Conservation (phyloP, 1,140 invertebrate species). For the fruit fly (Drosophila melanogaster) region Release_6_plus_ISO1_MT NT_033777.3:19406501-19407000, state of each 20-base stretch:
- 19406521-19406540: conserved; percentile 14
- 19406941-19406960: conserved; percentile 70
- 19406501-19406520: conserved; percentile 9
- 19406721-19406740: background rate
- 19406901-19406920: conserved; percentile 16
- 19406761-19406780: background rate
- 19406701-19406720: background rate
- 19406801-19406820: conserved; percentile 6
- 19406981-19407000: conserved; percentile 49
- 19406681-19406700: no score
- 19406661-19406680: no score
- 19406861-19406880: conserved; percentile 38
- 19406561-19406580: no score
- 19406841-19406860: conserved; percentile 14
- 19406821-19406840: conserved; percentile 2
- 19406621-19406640: background rate
- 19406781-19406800: conserved; percentile 23
- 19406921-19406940: conserved; percentile 51
- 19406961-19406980: conserved; percentile 65
- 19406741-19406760: conserved; percentile 1
- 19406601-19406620: no score
- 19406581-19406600: no score
- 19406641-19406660: conserved; percentile 5
- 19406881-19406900: conserved; percentile 67
- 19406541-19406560: background rate